Conservation (phyloP, 2,888 invertebrate genomes). For the Drosophila neotestacea region DNA sequence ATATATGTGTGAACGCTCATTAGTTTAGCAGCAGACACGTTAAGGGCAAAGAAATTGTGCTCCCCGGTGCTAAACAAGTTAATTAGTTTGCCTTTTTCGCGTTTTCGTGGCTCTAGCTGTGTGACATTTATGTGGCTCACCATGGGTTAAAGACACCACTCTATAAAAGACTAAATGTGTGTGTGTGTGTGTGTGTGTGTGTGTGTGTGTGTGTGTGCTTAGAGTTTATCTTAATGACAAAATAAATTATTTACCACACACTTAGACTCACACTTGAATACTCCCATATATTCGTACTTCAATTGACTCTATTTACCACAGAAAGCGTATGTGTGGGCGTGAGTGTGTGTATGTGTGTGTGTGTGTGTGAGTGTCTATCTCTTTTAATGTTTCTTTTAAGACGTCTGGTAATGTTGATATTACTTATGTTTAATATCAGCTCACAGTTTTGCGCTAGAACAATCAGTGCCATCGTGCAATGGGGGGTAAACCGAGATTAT, state of each 20-base stretch:
- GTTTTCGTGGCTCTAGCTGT: slow-evolving; percentile 48
- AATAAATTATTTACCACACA: slow-evolving; percentile 76
- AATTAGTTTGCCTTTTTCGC: slow-evolving; percentile 72
- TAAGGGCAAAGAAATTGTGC: slow-evolving; percentile 56
- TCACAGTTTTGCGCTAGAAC: slow-evolving; percentile 25
- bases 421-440: slow-evolving; percentile 61
- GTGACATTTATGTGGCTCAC: slow-evolving; percentile 58
- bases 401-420: slow-evolving; percentile 32
- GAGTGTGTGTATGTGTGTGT: slow-evolving; percentile 21
- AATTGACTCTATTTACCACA: slow-evolving; percentile 68
- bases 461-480: slow-evolving; percentile 10
- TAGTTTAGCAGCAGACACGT: slow-evolving; percentile 61
- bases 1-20: slow-evolving; percentile 52
- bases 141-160: slow-evolving; percentile 47
- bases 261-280: slow-evolving; percentile 10
- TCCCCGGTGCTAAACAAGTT: slow-evolving; percentile 76
- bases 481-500: slow-evolving; percentile 1
- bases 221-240: slow-evolving; percentile 78
- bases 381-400: slow-evolving; percentile 68
- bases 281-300: slow-evolving; percentile 41
- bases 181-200: slow-evolving; percentile 21
- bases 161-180: slow-evolving; percentile 2
- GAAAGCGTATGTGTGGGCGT: slow-evolving; percentile 7
- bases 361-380: slow-evolving; percentile 15
- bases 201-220: slow-evolving; percentile 34